These are phyloP conservation scores for Gryllus longicercus DNA, from an alignment of 2,888 invertebrate species.

Conservation along the genomic window DNA sequence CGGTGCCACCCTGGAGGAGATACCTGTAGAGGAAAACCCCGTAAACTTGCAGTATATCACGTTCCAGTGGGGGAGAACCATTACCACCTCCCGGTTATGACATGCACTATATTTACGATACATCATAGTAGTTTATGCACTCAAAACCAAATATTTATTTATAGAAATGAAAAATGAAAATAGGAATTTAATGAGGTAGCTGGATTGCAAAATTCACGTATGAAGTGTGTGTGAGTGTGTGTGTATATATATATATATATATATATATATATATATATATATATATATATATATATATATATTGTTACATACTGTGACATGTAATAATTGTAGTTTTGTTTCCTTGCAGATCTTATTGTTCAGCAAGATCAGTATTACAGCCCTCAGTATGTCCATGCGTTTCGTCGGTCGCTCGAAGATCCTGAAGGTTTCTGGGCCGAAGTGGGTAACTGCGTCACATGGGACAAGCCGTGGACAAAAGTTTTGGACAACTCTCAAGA, in stretches of 20 bases:
- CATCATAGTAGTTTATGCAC: background rate
- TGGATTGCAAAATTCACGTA: background rate
- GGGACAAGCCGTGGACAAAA: slow-evolving; percentile 80
- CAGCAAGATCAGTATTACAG: slow-evolving; percentile 44
- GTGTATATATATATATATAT: too few relatives aligned
- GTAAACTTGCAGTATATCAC: too few relatives aligned
- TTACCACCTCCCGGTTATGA: too few relatives aligned
- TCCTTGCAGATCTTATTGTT: slow-evolving; percentile 43
- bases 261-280: too few relatives aligned
- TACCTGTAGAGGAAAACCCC: too few relatives aligned
- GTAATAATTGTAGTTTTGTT: background rate
- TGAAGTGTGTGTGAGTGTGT: too few relatives aligned
- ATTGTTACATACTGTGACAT: background rate
- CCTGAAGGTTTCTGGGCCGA: slow-evolving; percentile 86
- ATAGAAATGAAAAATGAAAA: background rate
- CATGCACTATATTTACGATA: too few relatives aligned
- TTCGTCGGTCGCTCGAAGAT: slow-evolving; percentile 65
- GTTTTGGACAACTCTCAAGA: slow-evolving; percentile 79
- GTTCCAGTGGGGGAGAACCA: too few relatives aligned
- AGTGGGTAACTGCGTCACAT: slow-evolving; percentile 68
- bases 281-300: too few relatives aligned
- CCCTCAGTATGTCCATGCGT: slow-evolving; percentile 61
- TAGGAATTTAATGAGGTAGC: background rate
- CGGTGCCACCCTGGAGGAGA: too few relatives aligned
- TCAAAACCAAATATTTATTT: background rate